Evolutionary conservation across 2,888 invertebrate species (phyloP).

Genomic region (Cerceris rybyensis): DNA sequence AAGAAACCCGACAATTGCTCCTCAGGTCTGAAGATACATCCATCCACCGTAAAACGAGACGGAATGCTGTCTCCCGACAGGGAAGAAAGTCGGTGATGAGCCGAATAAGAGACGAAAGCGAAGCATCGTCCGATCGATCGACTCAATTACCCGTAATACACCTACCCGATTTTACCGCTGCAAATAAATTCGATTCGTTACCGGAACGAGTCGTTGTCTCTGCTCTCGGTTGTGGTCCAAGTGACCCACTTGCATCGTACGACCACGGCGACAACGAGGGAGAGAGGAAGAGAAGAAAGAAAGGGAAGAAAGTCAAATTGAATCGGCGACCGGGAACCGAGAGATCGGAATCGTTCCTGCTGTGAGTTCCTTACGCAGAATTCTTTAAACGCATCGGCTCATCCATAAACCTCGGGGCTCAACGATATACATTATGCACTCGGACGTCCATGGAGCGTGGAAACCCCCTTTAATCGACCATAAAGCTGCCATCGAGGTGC

Average conservation of each 20-base stretch:
- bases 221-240: constrained; percentile 54
- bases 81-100: neutral
- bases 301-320: constrained; percentile 13
- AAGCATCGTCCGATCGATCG: constrained; percentile 22
- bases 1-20: no score
- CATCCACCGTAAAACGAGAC: no score
- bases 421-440: constrained; percentile 5
- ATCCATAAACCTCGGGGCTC: constrained; percentile 46
- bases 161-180: constrained; percentile 27
- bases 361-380: constrained; percentile 27
- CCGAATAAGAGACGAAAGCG: neutral
- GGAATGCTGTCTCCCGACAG: no score
- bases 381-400: constrained; percentile 42
- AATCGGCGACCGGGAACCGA: neutral
- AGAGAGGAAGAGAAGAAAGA: constrained; percentile 11
- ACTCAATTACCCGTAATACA: constrained; percentile 43
- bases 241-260: constrained; percentile 63
- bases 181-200: constrained; percentile 66
- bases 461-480: constrained; percentile 46
- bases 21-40: no score
- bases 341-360: constrained; percentile 26
- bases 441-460: constrained; percentile 20
- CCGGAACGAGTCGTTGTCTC: constrained; percentile 59
- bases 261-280: constrained; percentile 2
- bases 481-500: constrained; percentile 51